Evolutionary conservation across 1,140 invertebrate genomes (phyloP).

Genomic region (Penaeus japonicus): DNA sequence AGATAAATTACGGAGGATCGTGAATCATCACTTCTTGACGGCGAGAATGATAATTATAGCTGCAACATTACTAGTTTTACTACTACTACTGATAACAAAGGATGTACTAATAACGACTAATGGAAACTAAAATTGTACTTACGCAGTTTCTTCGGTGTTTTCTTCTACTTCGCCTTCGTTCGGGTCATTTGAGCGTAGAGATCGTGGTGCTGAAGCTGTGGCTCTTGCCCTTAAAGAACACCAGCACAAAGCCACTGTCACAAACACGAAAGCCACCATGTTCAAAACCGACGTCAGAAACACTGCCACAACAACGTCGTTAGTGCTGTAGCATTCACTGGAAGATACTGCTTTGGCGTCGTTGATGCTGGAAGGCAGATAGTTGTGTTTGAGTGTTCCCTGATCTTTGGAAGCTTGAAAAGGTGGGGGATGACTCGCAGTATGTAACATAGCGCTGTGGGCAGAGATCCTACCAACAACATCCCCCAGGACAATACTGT

Average conservation of each 20-base stretch:
- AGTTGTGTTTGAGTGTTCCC: neutral
- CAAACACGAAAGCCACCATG: constrained; percentile 39
- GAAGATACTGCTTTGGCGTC: neutral
- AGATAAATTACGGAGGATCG: too few relatives aligned
- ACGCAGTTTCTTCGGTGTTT: constrained; percentile 29
- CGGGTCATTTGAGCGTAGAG: neutral
- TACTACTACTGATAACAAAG: too few relatives aligned
- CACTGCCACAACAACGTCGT: constrained; percentile 40
- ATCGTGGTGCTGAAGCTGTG: neutral
- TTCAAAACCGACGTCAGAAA: constrained; percentile 33
- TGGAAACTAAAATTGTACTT: neutral
- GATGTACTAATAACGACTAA: neutral
- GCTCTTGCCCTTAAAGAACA: constrained; percentile 26
- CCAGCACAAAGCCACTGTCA: constrained; percentile 36
- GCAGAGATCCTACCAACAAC: too few relatives aligned
- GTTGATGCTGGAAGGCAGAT: neutral
- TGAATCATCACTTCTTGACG: too few relatives aligned
- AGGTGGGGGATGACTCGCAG: neutral
- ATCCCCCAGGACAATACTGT: too few relatives aligned
- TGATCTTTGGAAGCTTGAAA: neutral
- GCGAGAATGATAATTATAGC: too few relatives aligned
- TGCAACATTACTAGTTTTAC: too few relatives aligned
- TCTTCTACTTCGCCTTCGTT: neutral
- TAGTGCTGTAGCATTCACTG: constrained; percentile 24
- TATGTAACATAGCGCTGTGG: too few relatives aligned